Base-by-base conservation (phyloP, 2,888 invertebrate species). In the Empis livida region DNA sequence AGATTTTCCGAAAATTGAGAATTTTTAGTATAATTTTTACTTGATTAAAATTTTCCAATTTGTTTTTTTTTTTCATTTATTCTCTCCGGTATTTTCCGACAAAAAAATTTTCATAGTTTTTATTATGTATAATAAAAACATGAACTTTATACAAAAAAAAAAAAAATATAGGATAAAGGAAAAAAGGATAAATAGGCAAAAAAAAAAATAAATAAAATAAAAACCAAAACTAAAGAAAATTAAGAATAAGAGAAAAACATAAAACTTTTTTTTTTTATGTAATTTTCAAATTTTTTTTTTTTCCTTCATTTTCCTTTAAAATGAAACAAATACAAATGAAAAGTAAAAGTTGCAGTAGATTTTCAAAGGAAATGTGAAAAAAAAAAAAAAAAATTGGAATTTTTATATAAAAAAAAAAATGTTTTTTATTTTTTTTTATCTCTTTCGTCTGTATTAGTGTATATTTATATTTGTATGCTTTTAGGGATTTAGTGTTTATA, bases 271-370 rank as follows among this genome's bases (percentile, higher is more conserved):
- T 13, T 35, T 35, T 35, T 32, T 32, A n/a, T 32, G 32, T n/a
- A 35, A 13, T 13, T n/a, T 35, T n/a, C n/a, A 35, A 8, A n/a
- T 27, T 27, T 27, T 27, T 27, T 27, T 27, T 27, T 27, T 27
- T 27, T 27, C 23, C 9, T 8, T 27, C 5, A 8, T 20, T 27
- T 27, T 27, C 9, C 8, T 27, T 27, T 27, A 10, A 27, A 9
- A 10, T 15, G 20, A 42, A 53, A 46, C 43, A 46, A 47, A 41
- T 45, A 41, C 43, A 41, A 37, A 43, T 35, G 49, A 49, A 49
- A 45, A 47, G 30, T 46, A 47, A 44, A 47, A 49, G 49, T 45
- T 51, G 45, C 42, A 47, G 49, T 23, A 52, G 46, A 46, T 38
- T 44, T 42, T 43, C 46, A 39, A n/a, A 44, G 37, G 43, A 44